These are phyloP conservation scores for Nixonia krombeini DNA, from an alignment of 1,140 invertebrate genomes.

Conservation along the genomic window DNA sequence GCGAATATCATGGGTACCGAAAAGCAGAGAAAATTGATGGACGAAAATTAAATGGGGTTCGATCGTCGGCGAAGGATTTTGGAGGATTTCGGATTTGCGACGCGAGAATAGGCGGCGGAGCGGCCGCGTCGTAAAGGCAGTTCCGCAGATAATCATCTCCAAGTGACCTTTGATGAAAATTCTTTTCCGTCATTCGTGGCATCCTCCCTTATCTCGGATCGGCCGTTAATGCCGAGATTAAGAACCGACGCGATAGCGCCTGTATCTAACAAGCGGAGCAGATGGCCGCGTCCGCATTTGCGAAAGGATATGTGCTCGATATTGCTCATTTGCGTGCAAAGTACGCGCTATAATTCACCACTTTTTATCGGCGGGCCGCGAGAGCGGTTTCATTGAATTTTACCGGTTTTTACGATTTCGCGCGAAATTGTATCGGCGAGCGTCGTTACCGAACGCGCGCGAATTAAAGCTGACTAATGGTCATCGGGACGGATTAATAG, in stretches of 20 bases:
- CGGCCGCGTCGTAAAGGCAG: conserved; percentile 38
- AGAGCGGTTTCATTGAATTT: conserved; percentile 52
- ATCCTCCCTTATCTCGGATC: conserved; percentile 45
- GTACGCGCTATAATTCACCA: conserved; percentile 47
- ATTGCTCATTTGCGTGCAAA: conserved; percentile 55
- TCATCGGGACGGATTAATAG: too few species aligned
- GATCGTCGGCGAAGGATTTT: neutral
- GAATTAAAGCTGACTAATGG: conserved; percentile 22
- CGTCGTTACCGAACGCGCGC: conserved; percentile 15
- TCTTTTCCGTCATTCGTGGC: conserved; percentile 33
- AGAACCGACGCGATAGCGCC: conserved; percentile 45
- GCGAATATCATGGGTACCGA: conserved; percentile 2
- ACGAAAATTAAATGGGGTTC: neutral
- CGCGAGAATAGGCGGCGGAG: conserved; percentile 29
- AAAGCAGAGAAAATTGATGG: conserved; percentile 1
- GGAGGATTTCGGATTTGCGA: conserved; percentile 34
- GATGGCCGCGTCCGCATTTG: conserved; percentile 40
- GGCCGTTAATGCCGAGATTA: conserved; percentile 48
- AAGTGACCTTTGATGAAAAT: conserved; percentile 48
- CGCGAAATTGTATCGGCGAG: conserved; percentile 43
- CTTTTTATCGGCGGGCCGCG: conserved; percentile 46
- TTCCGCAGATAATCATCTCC: conserved; percentile 43
- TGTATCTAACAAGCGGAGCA: conserved; percentile 42
- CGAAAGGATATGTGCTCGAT: conserved; percentile 46
- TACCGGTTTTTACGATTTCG: conserved; percentile 43